phyloP scores from a whole-genome alignment of 2,113 vertebrate species.

The Hypanus sabinus region DNA sequence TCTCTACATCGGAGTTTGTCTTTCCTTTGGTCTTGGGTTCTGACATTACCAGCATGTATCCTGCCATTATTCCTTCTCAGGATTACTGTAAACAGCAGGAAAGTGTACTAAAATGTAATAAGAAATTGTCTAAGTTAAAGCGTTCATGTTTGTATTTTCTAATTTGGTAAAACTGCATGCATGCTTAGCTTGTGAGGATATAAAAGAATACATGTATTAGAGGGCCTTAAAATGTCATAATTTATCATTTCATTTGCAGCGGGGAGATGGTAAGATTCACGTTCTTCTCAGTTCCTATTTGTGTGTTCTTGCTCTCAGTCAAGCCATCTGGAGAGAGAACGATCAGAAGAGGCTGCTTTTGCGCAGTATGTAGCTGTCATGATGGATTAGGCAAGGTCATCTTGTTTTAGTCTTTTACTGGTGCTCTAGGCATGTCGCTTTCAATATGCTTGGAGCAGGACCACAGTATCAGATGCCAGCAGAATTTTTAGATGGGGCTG shows the following conservation, averaged over 20 bases:
- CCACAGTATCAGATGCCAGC: not conserved
- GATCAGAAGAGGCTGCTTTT: not conserved
- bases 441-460: not conserved
- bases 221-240: not conserved
- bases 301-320: slow-evolving; percentile 24
- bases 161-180: not conserved
- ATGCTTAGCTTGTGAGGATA: not conserved
- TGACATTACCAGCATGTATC: no score
- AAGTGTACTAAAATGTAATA: not conserved
- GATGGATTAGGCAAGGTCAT: slow-evolving; percentile 9
- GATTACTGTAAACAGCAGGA: not conserved
- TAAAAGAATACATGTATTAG: not conserved
- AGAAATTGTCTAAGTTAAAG: not conserved
- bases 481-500: not conserved
- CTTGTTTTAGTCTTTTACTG: slow-evolving; percentile 6
- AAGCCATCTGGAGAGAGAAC: not conserved
- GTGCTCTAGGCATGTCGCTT: slow-evolving; percentile 3
- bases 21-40: no score
- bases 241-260: not conserved
- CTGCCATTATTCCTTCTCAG: not conserved
- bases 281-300: slow-evolving; percentile 4
- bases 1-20: no score
- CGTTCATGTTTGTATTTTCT: not conserved
- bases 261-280: not conserved
- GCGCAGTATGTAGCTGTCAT: not conserved